Conservation (phyloP, 2,113 vertebrate genomes). For the Toxostoma redivivum region DNA sequence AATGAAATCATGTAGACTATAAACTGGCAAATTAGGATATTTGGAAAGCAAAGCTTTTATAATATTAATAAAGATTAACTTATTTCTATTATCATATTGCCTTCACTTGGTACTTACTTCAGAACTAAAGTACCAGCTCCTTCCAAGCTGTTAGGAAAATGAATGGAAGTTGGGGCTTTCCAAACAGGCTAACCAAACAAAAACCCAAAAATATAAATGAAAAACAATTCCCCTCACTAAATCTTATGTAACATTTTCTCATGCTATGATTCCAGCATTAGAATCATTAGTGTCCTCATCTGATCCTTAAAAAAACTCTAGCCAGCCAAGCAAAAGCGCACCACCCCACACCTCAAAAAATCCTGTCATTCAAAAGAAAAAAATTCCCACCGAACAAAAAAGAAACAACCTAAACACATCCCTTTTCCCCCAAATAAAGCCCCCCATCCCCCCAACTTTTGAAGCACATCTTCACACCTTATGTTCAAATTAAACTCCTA, state of each 20-base stretch:
- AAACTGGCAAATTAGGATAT: neutral
- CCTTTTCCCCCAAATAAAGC: neutral
- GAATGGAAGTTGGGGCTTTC: neutral
- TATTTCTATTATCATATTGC: neutral
- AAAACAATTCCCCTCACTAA: neutral
- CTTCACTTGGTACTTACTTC: neutral
- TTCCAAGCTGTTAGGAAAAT: neutral
- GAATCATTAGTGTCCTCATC: neutral
- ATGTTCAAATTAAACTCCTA: neutral
- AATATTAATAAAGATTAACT: neutral
- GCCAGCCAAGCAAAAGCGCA: neutral
- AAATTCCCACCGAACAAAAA: neutral
- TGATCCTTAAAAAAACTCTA: neutral
- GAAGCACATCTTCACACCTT: neutral
- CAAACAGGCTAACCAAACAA: neutral
- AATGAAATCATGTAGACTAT: neutral
- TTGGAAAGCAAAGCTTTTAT: neutral
- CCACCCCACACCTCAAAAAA: rapidly evolving
- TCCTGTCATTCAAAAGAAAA: neutral
- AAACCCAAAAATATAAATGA: neutral
- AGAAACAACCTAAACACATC: neutral
- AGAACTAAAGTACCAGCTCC: neutral
- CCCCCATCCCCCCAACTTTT: neutral
- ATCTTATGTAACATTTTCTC: neutral
- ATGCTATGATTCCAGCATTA: neutral